A percentile compares a stretch with the other conserved stretches of the same genome.
Conservation (phyloP, 2,888 invertebrate genomes). For the Acrobasis consociella region DNA sequence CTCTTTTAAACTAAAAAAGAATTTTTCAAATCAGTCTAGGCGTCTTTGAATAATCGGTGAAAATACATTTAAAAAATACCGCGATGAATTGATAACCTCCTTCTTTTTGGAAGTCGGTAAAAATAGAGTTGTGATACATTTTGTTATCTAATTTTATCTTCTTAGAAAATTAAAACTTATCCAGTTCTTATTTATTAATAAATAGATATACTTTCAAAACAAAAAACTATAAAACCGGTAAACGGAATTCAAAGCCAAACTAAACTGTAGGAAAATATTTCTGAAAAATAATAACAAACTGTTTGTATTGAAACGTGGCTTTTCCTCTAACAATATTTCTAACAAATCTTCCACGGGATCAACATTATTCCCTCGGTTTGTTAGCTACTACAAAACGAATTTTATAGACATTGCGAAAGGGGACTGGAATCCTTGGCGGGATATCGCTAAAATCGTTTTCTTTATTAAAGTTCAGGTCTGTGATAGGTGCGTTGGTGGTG, state of each 20-base stretch:
- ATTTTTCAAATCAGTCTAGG: too few relatives aligned
- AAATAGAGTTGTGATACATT: too few relatives aligned
- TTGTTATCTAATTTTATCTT: too few relatives aligned
- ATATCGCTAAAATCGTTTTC: slow-evolving; percentile 56
- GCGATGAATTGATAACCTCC: too few relatives aligned
- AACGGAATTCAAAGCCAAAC: background rate
- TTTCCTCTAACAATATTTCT: slow-evolving; percentile 18
- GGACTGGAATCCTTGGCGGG: slow-evolving; percentile 53
- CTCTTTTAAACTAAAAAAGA: too few relatives aligned
- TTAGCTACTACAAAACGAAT: slow-evolving; percentile 52
- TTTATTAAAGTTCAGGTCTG: slow-evolving; percentile 57
- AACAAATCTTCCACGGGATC: slow-evolving; percentile 38
- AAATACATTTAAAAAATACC: too few relatives aligned
- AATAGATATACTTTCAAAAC: too few relatives aligned
- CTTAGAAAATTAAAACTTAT: too few relatives aligned
- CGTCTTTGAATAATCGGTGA: too few relatives aligned
- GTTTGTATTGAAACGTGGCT: slow-evolving; percentile 15
- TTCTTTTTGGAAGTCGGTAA: too few relatives aligned
- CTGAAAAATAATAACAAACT: slow-evolving; percentile 9
- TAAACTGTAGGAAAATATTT: background rate
- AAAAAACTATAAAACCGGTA: background rate
- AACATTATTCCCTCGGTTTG: slow-evolving; percentile 49
- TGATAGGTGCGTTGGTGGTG: slow-evolving; percentile 63
- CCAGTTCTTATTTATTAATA: too few relatives aligned
- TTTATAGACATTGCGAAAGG: slow-evolving; percentile 63